A percentile compares a stretch with the other conserved stretches of the same genome.
Evolutionary conservation across 2,797 vertebrate species (phyloP).

Genomic region (Tokudaia muenninki): DNA sequence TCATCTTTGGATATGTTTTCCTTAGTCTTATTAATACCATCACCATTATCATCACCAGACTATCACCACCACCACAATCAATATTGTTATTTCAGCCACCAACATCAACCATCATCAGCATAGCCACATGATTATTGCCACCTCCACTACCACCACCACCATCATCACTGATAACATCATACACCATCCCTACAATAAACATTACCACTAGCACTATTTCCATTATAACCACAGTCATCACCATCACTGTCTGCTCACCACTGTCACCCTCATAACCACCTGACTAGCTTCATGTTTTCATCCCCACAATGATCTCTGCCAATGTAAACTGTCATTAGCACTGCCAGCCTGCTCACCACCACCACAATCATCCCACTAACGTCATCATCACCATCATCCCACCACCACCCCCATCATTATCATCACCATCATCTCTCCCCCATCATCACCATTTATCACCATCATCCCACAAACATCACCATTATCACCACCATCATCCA

Average conservation of each 20-base stretch:
- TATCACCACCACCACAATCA: not conserved
- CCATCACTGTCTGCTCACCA: too few relatives aligned
- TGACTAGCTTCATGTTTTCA: not conserved
- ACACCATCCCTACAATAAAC: not conserved
- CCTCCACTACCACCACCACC: not conserved
- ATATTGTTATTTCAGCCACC: too few relatives aligned
- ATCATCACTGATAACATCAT: not conserved
- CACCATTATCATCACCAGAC: not conserved
- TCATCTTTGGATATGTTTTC: not conserved
- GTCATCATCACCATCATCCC: not conserved
- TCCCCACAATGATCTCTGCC: not conserved
- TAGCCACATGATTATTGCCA: too few relatives aligned
- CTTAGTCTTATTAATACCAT: not conserved
- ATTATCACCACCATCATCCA: not conserved
- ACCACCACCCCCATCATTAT: accelerated
- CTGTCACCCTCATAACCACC: too few relatives aligned
- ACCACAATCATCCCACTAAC: too few relatives aligned
- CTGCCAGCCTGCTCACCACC: accelerated
- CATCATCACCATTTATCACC: not conserved
- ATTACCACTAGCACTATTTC: too few relatives aligned
- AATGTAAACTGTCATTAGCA: not conserved
- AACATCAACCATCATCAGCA: not conserved
- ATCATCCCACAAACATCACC: not conserved
- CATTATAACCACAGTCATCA: too few relatives aligned
- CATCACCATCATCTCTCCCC: not conserved